Conservation (phyloP, 2,888 invertebrate genomes). For the Protonemura montana region DNA sequence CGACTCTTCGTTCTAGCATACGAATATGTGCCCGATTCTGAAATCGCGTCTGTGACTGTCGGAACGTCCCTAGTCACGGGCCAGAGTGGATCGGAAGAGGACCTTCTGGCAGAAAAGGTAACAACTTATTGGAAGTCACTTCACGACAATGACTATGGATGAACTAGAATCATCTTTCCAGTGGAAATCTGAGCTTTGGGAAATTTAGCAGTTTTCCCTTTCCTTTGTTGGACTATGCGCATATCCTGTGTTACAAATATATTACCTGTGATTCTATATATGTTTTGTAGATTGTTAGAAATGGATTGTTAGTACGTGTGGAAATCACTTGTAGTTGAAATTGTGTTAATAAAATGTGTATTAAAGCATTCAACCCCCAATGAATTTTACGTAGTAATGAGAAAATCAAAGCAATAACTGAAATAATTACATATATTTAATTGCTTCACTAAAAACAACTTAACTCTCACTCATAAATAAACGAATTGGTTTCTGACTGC, state of each 20-base stretch:
- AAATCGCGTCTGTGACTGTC: conserved; percentile 69
- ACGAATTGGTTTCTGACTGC: conserved; percentile 10
- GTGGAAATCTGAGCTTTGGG: background rate
- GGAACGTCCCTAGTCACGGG: conserved; percentile 63
- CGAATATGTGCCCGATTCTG: conserved; percentile 90
- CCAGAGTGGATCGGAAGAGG: conserved; percentile 80
- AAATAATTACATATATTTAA: background rate
- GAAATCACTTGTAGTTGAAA: conserved; percentile 27
- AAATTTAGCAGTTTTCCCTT: conserved; percentile 30
- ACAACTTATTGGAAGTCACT: conserved; percentile 51
- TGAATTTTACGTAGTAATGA: conserved; percentile 23
- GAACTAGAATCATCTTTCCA: background rate
- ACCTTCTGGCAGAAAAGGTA: conserved; percentile 82
- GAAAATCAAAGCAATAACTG: conserved; percentile 19
- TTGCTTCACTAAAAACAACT: background rate
- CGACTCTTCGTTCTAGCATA: conserved; percentile 72
- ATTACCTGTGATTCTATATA: conserved; percentile 42
- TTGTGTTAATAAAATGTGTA: conserved; percentile 39
- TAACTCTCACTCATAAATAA: conserved; percentile 7
- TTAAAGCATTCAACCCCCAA: conserved; percentile 34
- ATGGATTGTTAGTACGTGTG: conserved; percentile 19
- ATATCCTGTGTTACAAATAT: background rate
- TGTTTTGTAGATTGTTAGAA: conserved; percentile 31
- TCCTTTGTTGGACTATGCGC: background rate
- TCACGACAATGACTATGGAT: conserved; percentile 48